Percentiles rank a stretch among this genome's conserved stretches.
These are phyloP conservation scores for Serranus cabrilla DNA, from an alignment of 2,797 vertebrate genomes.

Conservation along the genomic window DNA sequence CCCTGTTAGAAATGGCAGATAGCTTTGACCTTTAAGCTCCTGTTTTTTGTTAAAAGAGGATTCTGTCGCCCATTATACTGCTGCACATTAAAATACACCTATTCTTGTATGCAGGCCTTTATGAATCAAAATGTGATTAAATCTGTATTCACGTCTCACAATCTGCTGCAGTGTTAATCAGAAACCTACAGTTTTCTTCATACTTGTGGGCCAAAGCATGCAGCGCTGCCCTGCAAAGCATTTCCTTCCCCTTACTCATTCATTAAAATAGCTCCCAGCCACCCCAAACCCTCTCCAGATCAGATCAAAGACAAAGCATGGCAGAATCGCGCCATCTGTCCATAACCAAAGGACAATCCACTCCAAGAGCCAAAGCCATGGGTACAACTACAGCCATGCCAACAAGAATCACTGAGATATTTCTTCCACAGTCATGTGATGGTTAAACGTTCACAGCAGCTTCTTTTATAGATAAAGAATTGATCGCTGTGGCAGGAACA, in stretches of 20 bases:
- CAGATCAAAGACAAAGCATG: constrained; percentile 78
- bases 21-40: too few relatives aligned
- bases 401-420: constrained; percentile 29
- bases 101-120: constrained; percentile 4
- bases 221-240: constrained; percentile 78
- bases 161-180: constrained; percentile 46
- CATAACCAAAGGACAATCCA: constrained; percentile 73
- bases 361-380: constrained; percentile 59
- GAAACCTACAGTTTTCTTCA: constrained; percentile 43
- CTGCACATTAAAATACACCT: background rate
- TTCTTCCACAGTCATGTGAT: constrained; percentile 29
- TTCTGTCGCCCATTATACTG: constrained; percentile 3
- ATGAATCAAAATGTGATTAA: constrained; percentile 46
- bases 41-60: constrained; percentile 3
- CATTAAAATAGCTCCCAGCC: constrained; percentile 83
- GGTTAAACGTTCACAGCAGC: constrained; percentile 29
- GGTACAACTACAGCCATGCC: constrained; percentile 37
- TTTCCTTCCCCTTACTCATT: constrained; percentile 88
- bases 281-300: constrained; percentile 70
- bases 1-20: too few relatives aligned
- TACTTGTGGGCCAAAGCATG: constrained; percentile 63
- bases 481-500: constrained; percentile 53
- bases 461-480: constrained; percentile 39
- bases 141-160: constrained; percentile 33
- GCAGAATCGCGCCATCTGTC: constrained; percentile 77